Evolutionary conservation across 2,888 invertebrate genomes (phyloP).

Genomic region (Pyrocoelia pectoralis): DNA sequence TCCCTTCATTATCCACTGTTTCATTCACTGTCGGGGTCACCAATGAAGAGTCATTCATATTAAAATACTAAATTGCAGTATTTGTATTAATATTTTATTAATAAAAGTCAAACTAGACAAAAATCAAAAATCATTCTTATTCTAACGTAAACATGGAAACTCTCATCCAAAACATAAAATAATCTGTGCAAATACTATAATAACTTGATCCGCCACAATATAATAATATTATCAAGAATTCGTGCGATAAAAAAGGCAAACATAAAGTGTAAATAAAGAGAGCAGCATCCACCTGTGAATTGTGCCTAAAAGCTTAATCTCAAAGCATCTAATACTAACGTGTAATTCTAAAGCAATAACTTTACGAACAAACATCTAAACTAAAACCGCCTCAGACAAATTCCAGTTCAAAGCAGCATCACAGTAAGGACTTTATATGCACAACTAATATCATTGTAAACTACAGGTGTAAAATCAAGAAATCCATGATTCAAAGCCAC

Average conservation of each 20-base stretch:
- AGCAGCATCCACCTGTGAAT: conserved; percentile 31
- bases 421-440: conserved; percentile 24
- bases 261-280: conserved; percentile 19
- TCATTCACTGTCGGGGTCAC: no score
- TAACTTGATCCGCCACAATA: no score
- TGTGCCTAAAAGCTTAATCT: conserved; percentile 7
- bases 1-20: no score
- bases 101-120: no score
- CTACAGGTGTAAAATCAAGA: conserved; percentile 40
- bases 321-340: conserved; percentile 13
- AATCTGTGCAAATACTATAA: no score
- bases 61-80: no score
- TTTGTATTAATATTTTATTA: no score
- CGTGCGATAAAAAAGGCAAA: conserved; percentile 13
- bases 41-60: no score
- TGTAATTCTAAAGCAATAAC: conserved; percentile 20
- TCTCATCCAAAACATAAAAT: no score
- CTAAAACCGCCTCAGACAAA: conserved; percentile 18
- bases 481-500: conserved; percentile 30
- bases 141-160: no score
- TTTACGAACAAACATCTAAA: conserved; percentile 23
- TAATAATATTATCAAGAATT: conserved; percentile 1
- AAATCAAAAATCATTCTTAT: no score
- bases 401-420: conserved; percentile 12
- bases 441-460: conserved; percentile 35